Percentiles rank a stretch among this genome's conserved stretches.
Evolutionary conservation across 2,888 invertebrate genomes (phyloP).

Genomic region (Ctena decussata): DNA sequence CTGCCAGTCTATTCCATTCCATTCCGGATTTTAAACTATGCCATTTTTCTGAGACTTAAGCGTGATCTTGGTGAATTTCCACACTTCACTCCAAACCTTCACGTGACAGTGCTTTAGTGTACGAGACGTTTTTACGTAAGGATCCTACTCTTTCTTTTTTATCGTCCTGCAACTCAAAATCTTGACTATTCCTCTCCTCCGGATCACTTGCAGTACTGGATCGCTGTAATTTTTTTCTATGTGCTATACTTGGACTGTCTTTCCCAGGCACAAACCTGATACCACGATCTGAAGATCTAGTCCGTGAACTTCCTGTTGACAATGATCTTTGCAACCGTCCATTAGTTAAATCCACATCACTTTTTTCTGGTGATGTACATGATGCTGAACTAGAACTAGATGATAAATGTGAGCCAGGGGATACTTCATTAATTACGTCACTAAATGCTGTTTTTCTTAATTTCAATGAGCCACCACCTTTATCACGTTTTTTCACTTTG

Average conservation of each 20-base stretch:
- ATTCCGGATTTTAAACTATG: too few relatives aligned
- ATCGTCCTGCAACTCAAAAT: background rate
- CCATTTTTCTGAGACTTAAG: too few relatives aligned
- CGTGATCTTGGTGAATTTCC: too few relatives aligned
- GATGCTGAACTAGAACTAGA: background rate
- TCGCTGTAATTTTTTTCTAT: slow-evolving; percentile 25
- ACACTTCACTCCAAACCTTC: background rate
- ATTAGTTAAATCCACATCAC: background rate
- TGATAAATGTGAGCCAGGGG: background rate
- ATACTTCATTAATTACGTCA: background rate
- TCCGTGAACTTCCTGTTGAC: slow-evolving; percentile 6
- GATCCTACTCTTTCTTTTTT: background rate
- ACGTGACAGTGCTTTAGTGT: slow-evolving; percentile 30
- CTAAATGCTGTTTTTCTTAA: background rate
- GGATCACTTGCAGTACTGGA: background rate
- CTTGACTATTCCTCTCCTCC: background rate
- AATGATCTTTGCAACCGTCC: background rate
- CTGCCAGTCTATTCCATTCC: too few relatives aligned
- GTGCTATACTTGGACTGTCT: slow-evolving; percentile 43
- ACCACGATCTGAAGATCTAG: slow-evolving; percentile 20
- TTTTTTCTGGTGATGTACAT: background rate
- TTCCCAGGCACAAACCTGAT: slow-evolving; percentile 39
- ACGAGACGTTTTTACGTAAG: slow-evolving; percentile 38
- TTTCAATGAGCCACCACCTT: background rate
- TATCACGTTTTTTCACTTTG: background rate